Evolutionary conservation across 2,888 invertebrate genomes (phyloP), one percentile per base, ranked within the genome.

Genomic region (Caenorhabditis drosophilae): DNA sequence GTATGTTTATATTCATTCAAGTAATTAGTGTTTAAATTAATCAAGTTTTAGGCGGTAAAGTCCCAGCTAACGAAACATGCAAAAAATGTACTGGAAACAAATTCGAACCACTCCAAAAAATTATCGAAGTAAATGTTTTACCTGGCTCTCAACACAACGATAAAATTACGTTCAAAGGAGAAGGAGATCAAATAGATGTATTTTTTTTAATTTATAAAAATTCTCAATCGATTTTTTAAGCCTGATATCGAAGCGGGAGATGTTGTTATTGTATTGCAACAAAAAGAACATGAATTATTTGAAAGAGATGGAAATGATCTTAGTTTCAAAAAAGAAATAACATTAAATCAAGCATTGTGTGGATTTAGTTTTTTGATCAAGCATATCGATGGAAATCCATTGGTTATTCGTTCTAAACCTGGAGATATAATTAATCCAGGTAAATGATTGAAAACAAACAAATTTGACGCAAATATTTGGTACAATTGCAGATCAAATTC

Each of bases 131-230:
- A 11, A 34, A 46, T 18, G 89, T 96, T 67, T 92, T 93, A 77
- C 91, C 91, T 82, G 94, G 93, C 27, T 92, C 92, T 90, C 88
- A 88, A 67, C 90, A 93, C 80, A 89, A 90, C 78, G 90, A 92
- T 84, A 92, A 91, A 84, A 90, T 95, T 67, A 88, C 88, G 77
- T 92, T 93, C 84, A 87, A 90, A 73, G 91, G 91, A 35, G 93
- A 93, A 85, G 94, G 94, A 31, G 92, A 95, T 84, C 93, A 94
- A 81, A 36, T 59, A 26, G 85, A 86, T 84, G 88, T 88, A 80
- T 76, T 57, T 45, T 26, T 9, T 26, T 23, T 45, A n/a, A 25
- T 9, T 42, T 26, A 16, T 47, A 9, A n/a, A 12, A 42, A 52
- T 36, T n/a, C n/a, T 26, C 1, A 34, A 26, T 46, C 2, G 16